These are phyloP conservation scores for Nasonovia ribisnigri DNA, from an alignment of 2,888 invertebrate species.

Conservation along the genomic window DNA sequence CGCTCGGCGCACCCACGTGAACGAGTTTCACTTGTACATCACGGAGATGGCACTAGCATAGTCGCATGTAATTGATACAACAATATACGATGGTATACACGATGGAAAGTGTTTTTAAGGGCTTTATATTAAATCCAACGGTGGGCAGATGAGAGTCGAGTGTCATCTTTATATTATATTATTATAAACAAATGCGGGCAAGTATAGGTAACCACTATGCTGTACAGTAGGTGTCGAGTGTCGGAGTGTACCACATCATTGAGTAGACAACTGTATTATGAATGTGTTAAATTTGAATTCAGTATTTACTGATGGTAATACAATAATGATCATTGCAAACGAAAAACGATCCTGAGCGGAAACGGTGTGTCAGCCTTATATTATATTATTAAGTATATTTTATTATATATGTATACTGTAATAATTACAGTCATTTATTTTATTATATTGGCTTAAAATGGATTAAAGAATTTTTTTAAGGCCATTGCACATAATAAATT, in stretches of 20 bases:
- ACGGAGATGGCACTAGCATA: constrained; percentile 22
- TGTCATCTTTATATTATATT: neutral
- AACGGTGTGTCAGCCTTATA: neutral
- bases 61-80: constrained; percentile 46
- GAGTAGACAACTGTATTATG: neutral
- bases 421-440: neutral
- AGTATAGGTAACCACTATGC: neutral
- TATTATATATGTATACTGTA: neutral
- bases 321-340: neutral
- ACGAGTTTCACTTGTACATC: constrained; percentile 57
- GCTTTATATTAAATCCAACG: neutral
- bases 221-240: neutral
- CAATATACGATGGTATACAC: neutral
- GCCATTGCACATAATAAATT: neutral
- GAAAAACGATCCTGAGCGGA: neutral
- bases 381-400: neutral
- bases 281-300: neutral
- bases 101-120: constrained; percentile 46
- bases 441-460: neutral
- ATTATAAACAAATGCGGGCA: neutral
- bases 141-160: neutral
- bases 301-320: neutral
- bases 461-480: neutral
- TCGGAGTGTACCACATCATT: neutral
- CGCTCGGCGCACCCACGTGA: constrained; percentile 23